Evolutionary conservation across 2,113 vertebrate species (phyloP).

Genomic region (Ascaphus truei): DNA sequence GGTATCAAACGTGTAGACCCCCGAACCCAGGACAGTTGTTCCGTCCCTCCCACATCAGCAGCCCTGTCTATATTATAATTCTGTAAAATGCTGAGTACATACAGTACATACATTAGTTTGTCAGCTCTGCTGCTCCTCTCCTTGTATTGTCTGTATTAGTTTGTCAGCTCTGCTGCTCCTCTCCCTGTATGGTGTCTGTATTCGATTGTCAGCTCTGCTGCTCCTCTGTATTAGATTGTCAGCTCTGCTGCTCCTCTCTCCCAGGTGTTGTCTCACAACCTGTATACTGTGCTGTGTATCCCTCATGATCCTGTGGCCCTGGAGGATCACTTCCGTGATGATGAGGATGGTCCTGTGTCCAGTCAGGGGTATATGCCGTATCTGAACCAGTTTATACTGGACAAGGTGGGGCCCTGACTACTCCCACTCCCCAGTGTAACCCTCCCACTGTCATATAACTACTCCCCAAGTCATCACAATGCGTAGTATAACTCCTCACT

Average conservation of each 20-base stretch:
- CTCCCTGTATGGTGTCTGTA: background rate
- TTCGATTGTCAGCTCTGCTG: background rate
- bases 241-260: background rate
- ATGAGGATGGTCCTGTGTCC: slow-evolving; percentile 88
- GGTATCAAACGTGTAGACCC: too few species aligned
- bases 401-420: slow-evolving; percentile 63
- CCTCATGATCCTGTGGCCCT: slow-evolving; percentile 89
- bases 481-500: background rate
- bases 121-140: background rate
- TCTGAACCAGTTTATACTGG: slow-evolving; percentile 74
- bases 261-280: slow-evolving; percentile 92
- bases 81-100: too few species aligned
- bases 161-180: background rate
- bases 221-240: background rate
- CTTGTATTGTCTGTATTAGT: background rate
- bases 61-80: too few species aligned
- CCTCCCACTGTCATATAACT: background rate
- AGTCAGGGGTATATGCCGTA: slow-evolving; percentile 98
- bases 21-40: too few species aligned
- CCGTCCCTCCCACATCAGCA: too few species aligned
- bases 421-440: background rate
- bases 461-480: background rate
- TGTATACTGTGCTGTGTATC: slow-evolving; percentile 87
- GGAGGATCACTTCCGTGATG: slow-evolving; percentile 92
- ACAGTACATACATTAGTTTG: too few species aligned